Evolutionary conservation across 2,888 invertebrate genomes (phyloP), one percentile per base, ranked within the genome.

Genomic region (Crematogaster levior): DNA sequence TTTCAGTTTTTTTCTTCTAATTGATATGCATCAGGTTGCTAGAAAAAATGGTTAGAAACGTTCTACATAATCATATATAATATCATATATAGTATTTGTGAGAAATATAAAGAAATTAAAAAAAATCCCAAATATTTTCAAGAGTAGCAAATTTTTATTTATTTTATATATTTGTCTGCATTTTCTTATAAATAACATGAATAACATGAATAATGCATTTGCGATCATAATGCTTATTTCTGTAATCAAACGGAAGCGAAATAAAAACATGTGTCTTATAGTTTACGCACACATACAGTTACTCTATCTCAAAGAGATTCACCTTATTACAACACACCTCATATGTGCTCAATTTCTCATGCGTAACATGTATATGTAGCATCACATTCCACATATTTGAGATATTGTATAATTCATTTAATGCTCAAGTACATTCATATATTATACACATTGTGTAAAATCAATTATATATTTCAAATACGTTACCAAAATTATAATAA

Each of bases 281-380:
- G 24, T 37, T 21, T 18, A 30, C 30, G 21, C 40, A 24, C 18
- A 43, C 40, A 53, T 30, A 66, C 15, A 15, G 40, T 68, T 15
- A 66, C 10, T 12, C 21, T 56, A 21, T 66, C 27, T 68, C 30
- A 68, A 77, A 68, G 24, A 66, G 53, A 77, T 10, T 68, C 18
- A 40, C 30, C 56, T 66, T 56, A 56, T 68, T 68, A 68, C n/a
- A 40, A 27, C 21, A 34, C 37, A 27, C n/a, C 7, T 53, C 27
- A 4, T 27, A 65, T 53, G 3, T 10, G 30, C 40, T 15, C 27
- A 4, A 40, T 68, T 66, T 66, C 21, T 56, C 40, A 77, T 77
- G 68, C 30, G 24, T 75, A 37, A 24, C 24, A 61, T n/a, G 3
- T 40, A 18, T 21, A 27, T 18, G 15, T 18, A 53, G 27, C 37